Conservation (phyloP, 2,113 vertebrate species). For the Zootoca vivipara region DNA sequence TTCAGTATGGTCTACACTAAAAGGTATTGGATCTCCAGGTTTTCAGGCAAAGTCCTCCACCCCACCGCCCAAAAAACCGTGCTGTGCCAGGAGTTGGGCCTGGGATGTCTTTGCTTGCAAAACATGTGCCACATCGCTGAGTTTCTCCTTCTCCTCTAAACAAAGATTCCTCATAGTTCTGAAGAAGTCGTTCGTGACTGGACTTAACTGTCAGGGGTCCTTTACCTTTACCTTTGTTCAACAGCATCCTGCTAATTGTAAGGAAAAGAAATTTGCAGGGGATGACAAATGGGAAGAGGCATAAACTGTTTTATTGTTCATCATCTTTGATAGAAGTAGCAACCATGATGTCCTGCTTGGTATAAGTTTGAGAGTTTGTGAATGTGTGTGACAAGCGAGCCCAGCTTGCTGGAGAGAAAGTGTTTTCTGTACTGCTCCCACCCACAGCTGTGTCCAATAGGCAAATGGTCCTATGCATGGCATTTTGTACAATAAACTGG, state of each 20-base stretch:
- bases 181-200: background rate
- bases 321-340: conserved; percentile 33
- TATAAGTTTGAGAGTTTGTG: conserved; percentile 14
- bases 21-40: too few species aligned
- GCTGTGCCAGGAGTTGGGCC: background rate
- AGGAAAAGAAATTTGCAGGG: background rate
- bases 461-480: too few species aligned
- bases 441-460: too few species aligned
- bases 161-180: background rate
- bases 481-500: too few species aligned
- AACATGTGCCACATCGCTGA: too few species aligned
- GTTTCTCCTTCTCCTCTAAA: background rate
- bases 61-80: too few species aligned
- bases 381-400: too few species aligned
- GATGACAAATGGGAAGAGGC: background rate
- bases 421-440: too few species aligned
- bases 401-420: too few species aligned
- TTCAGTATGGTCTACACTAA: background rate
- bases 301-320: conserved; percentile 65
- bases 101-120: background rate
- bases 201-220: too few species aligned
- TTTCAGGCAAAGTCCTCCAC: too few species aligned
- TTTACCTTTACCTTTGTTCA: background rate
- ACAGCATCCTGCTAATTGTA: conserved; percentile 52
- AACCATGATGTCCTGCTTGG: conserved; percentile 44